phyloP scores from a whole-genome alignment of 2,888 invertebrate genomes.

The Graphium colonna region DNA sequence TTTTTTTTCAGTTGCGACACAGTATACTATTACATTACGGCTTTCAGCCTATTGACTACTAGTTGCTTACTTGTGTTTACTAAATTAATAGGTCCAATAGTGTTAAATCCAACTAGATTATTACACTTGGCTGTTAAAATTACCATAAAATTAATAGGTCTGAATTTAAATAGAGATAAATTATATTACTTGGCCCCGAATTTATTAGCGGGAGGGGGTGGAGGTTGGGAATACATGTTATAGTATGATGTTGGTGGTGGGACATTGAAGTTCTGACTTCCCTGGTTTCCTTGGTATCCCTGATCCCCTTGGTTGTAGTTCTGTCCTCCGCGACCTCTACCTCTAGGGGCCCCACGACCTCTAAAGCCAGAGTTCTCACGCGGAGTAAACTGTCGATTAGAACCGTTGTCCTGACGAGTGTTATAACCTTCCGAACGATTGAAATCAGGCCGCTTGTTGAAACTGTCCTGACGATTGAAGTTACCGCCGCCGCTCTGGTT shows the following conservation, averaged over 20 bases:
- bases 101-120: no score
- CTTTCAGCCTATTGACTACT: no score
- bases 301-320: conserved; percentile 24
- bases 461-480: conserved; percentile 32
- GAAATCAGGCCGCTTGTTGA: conserved; percentile 26
- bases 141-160: not conserved
- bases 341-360: conserved; percentile 42
- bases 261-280: conserved; percentile 34
- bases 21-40: no score
- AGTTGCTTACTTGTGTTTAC: no score
- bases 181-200: conserved; percentile 20
- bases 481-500: conserved; percentile 19
- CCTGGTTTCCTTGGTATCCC: conserved; percentile 1
- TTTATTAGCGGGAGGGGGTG: conserved; percentile 46
- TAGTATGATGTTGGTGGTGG: conserved; percentile 63
- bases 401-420: conserved; percentile 25
- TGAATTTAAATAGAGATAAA: no score
- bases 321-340: conserved; percentile 29
- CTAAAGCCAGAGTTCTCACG: conserved; percentile 41
- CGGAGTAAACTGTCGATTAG: conserved; percentile 26
- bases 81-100: no score
- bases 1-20: no score
- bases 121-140: not conserved
- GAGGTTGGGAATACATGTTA: conserved; percentile 69
- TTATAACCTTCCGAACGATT: conserved; percentile 22